These are phyloP conservation scores for Meiosimyza platycephala DNA, from an alignment of 2,888 invertebrate genomes.

Conservation along the genomic window DNA sequence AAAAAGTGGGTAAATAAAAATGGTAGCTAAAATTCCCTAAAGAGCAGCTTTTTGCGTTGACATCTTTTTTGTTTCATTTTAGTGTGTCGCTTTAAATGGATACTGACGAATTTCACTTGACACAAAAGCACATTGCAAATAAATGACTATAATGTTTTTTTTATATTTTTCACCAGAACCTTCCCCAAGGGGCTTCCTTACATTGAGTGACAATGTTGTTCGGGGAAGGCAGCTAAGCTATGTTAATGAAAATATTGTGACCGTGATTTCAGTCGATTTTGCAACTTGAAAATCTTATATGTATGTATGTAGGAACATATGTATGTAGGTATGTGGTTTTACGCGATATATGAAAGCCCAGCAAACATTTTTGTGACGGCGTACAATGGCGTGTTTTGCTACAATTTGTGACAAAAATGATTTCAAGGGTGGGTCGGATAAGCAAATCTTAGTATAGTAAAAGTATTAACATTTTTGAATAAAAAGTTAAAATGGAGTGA, in stretches of 20 bases:
- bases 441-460: too few species aligned
- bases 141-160: too few species aligned
- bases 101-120: constrained; percentile 6
- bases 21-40: constrained; percentile 10
- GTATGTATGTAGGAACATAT: neutral
- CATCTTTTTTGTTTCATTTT: neutral
- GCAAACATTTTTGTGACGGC: too few species aligned
- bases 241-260: constrained; percentile 36
- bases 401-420: too few species aligned
- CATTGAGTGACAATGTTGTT: neutral
- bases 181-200: neutral
- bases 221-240: neutral
- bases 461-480: too few species aligned
- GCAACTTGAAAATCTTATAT: constrained; percentile 32
- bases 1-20: constrained; percentile 22
- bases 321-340: neutral
- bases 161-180: neutral
- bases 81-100: constrained; percentile 4
- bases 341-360: neutral
- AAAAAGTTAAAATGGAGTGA: too few species aligned
- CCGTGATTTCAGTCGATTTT: constrained; percentile 27
- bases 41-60: constrained; percentile 14
- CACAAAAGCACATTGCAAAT: neutral
- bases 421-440: too few species aligned
- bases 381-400: too few species aligned